A percentile compares a stretch with the other conserved stretches of the same genome.
phyloP scores from a whole-genome alignment of 2,797 vertebrate genomes.

The Psittacula derbiana region DNA sequence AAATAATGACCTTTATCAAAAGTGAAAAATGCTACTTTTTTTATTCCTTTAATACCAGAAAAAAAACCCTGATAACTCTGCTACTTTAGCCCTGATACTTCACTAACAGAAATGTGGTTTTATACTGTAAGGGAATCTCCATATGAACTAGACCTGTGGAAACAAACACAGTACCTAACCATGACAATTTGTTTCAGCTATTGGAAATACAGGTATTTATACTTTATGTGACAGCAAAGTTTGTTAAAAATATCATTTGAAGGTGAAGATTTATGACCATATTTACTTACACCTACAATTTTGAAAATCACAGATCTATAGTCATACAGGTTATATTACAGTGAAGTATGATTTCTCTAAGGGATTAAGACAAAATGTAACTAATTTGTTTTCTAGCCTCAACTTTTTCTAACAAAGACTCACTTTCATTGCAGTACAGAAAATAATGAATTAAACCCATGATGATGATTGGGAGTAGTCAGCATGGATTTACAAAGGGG shows the following conservation, averaged over 20 bases:
- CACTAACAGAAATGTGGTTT: background rate
- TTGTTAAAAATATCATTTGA: background rate
- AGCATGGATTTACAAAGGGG: background rate
- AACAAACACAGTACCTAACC: background rate
- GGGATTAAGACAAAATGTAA: background rate
- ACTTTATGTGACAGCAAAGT: background rate
- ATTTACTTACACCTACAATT: background rate
- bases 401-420: background rate
- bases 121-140: background rate
- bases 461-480: background rate
- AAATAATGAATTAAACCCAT: background rate
- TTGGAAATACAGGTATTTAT: background rate
- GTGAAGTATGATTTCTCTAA: background rate
- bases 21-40: background rate
- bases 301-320: background rate
- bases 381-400: background rate
- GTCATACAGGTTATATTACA: background rate
- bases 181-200: background rate
- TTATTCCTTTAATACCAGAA: background rate
- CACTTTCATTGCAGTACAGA: background rate
- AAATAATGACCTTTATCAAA: conserved; percentile 31
- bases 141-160: background rate
- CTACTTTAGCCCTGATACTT: background rate
- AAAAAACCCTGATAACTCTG: background rate
- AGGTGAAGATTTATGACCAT: background rate